A percentile compares a stretch with the other conserved stretches of the same genome.
Evolutionary conservation across 2,797 vertebrate genomes (phyloP).

Genomic region (Takifugu rubripes): DNA sequence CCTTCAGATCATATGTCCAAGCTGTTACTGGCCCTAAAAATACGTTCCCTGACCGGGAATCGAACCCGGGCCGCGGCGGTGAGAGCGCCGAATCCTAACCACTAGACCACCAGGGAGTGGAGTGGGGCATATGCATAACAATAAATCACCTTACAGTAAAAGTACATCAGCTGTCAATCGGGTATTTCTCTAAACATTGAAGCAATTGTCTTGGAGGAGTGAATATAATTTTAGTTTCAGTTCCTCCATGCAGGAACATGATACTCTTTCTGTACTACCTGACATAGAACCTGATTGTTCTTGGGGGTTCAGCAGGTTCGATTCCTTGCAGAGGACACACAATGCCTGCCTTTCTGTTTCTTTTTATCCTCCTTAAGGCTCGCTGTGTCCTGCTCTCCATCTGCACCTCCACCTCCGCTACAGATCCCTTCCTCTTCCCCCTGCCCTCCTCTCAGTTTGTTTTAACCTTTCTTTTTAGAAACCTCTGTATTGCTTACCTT

Average conservation of each 20-base stretch:
- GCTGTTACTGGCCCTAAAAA: neutral
- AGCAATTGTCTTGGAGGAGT: too few relatives aligned
- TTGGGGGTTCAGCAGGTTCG: conserved; percentile 45
- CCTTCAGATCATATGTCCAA: too few relatives aligned
- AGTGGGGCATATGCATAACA: too few relatives aligned
- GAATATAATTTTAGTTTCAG: conserved; percentile 19
- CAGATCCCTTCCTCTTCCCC: neutral
- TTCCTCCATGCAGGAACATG: conserved; percentile 12
- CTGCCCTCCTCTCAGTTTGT: neutral
- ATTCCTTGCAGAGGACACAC: conserved; percentile 54
- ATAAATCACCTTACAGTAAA: too few relatives aligned
- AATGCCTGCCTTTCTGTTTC: conserved; percentile 59
- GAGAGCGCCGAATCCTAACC: conserved; percentile 74
- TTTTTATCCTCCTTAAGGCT: conserved; percentile 33
- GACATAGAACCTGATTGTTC: conserved; percentile 73
- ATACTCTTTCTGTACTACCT: conserved; percentile 4
- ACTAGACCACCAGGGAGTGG: conserved; percentile 29
- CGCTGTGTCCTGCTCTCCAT: conserved; percentile 20
- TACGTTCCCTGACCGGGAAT: conserved; percentile 65
- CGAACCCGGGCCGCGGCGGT: conserved; percentile 67
- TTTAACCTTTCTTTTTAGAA: neutral
- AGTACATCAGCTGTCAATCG: too few relatives aligned
- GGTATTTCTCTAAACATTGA: too few relatives aligned
- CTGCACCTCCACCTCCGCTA: conserved; percentile 1
- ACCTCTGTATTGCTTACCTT: neutral